Evolutionary conservation across 1,140 invertebrate species (phyloP).

Genomic region (Neotoxoptera formosana): DNA sequence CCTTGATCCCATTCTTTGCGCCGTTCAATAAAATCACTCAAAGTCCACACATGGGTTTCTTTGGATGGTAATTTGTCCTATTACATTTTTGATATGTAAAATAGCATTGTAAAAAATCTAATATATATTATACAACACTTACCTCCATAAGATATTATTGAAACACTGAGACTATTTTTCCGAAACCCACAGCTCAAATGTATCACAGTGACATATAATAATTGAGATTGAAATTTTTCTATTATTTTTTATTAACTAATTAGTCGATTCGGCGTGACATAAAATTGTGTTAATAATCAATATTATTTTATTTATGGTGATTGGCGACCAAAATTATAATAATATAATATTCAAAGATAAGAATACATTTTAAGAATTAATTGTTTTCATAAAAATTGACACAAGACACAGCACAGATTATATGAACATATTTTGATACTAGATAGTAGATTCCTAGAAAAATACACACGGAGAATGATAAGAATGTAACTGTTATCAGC

Average conservation of each 20-base stretch:
- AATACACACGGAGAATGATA: background rate
- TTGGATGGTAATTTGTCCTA: conserved; percentile 6
- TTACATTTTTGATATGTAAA: background rate
- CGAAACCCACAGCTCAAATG: background rate
- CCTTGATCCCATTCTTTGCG: conserved; percentile 43
- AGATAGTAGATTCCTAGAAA: background rate
- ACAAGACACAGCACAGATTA: too few relatives aligned
- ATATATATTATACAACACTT: conserved; percentile 12
- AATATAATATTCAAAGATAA: background rate
- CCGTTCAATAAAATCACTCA: conserved; percentile 47
- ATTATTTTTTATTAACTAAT: background rate
- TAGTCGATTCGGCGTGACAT: background rate
- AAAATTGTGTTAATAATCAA: background rate
- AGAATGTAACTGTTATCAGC: background rate
- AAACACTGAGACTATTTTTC: background rate
- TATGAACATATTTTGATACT: too few relatives aligned
- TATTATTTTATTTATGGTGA: background rate
- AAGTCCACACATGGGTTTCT: conserved; percentile 37
- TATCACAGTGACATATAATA: background rate
- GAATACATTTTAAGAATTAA: too few relatives aligned
- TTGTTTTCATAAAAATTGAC: background rate
- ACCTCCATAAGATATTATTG: conserved; percentile 35
- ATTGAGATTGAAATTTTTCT: background rate
- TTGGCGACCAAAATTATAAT: background rate
- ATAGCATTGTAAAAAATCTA: background rate